Base-by-base conservation (phyloP, 2,888 invertebrate genomes). In the Zaprionus obscuricornis region DNA sequence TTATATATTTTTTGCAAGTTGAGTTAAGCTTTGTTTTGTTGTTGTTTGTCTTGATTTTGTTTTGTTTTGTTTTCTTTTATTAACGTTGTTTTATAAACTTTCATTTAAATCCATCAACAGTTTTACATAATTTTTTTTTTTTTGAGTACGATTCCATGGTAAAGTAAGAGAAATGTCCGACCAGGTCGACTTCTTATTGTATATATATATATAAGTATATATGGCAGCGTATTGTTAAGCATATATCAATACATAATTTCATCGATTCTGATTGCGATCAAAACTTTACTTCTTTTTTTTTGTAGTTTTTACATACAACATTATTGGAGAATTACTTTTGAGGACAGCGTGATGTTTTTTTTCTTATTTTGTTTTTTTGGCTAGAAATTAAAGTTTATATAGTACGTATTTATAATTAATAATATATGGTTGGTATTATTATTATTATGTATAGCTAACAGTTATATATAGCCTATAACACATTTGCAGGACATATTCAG, bases 1-100 rank as follows among this genome's bases (percentile, higher is more conserved):
- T 42, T 54, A 46, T n/a, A 37, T n/a, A n/a, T n/a, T n/a, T n/a
- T 55, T 74, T 62, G 52, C 63, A 54, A 74, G n/a, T 64, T 54
- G 46, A 49, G 64, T 68, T 68, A 60, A 59, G 69, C 59, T 57
- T 70, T 66, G 47, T 60, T 59, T 62, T 54, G 69, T n/a, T n/a
- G n/a, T n/a, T n/a, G n/a, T n/a, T n/a, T n/a, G n/a, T n/a, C 18
- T 29, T 27, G n/a, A 14, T 36, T 36, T 16, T 14, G 69, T 57
- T 57, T 70, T 66, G 47, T 60, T 59, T 62, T 54, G 69, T 59
- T 50, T 33, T 43, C 34, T 62, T 54, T 42, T 42, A 60, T 74
- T 64, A 85, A 81, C 79, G 63, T 83, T 73, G 81, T 81, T 85
- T 81, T 75, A 83, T 75, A 85, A 81, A 81, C 84, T 75, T 83